phyloP scores from a whole-genome alignment of 2,888 invertebrate genomes.

The Seira ritae region DNA sequence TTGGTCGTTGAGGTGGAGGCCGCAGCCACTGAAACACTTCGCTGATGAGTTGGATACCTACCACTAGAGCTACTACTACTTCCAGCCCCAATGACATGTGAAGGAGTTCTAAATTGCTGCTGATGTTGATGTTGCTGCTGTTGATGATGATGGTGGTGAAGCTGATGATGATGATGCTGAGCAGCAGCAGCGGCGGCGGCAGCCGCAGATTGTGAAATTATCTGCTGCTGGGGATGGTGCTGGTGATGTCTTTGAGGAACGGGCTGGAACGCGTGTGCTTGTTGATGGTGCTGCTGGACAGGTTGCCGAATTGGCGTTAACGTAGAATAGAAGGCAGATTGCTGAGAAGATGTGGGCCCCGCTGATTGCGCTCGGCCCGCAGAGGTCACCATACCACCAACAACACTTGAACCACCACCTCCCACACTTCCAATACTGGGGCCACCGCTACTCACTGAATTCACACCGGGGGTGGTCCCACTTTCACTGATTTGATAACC shows the following conservation, averaged over 20 bases:
- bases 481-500: not conserved
- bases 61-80: constrained; percentile 58
- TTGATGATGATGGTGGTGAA: constrained; percentile 39
- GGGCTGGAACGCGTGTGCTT: constrained; percentile 49
- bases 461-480: not conserved
- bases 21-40: constrained; percentile 59
- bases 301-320: constrained; percentile 49
- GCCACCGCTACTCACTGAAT: constrained; percentile 27
- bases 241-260: constrained; percentile 37
- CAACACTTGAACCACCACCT: constrained; percentile 46
- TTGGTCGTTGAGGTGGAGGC: constrained; percentile 61
- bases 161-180: constrained; percentile 38
- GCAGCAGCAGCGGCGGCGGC: no score
- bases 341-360: constrained; percentile 48
- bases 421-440: constrained; percentile 31
- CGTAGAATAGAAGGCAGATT: constrained; percentile 66
- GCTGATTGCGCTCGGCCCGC: constrained; percentile 64
- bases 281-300: constrained; percentile 48
- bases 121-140: constrained; percentile 57
- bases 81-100: constrained; percentile 34
- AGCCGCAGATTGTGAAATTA: constrained; percentile 31
- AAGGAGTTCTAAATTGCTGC: constrained; percentile 55
- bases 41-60: constrained; percentile 35
- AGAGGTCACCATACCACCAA: constrained; percentile 66
- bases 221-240: constrained; percentile 35